Evolutionary conservation across 2,888 invertebrate genomes (phyloP).

Genomic region (Zhengitettix transpicula): DNA sequence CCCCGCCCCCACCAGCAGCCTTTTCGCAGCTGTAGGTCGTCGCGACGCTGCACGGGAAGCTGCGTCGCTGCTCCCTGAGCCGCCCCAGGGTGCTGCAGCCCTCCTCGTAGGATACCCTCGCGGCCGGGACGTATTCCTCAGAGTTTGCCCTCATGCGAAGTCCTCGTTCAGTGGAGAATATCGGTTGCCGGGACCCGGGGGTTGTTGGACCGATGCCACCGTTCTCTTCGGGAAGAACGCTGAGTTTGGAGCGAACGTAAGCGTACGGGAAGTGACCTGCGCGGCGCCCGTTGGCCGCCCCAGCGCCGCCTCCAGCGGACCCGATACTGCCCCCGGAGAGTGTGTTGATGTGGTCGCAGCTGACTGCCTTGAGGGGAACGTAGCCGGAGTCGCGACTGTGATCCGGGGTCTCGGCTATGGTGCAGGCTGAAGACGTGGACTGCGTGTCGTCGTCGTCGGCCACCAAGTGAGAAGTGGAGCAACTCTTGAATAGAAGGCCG

Average conservation of each 20-base stretch:
- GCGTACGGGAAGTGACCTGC: slow-evolving; percentile 61
- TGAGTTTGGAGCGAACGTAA: slow-evolving; percentile 56
- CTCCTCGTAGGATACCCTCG: slow-evolving; percentile 11
- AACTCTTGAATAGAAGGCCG: slow-evolving; percentile 44
- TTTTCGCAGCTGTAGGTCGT: neutral
- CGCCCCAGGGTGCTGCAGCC: too few species aligned
- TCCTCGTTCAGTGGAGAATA: slow-evolving; percentile 6
- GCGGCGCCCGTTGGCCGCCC: slow-evolving; percentile 8
- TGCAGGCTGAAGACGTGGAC: neutral
- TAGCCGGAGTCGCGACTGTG: slow-evolving; percentile 25
- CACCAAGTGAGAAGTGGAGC: slow-evolving; percentile 46
- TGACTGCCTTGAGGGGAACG: slow-evolving; percentile 43
- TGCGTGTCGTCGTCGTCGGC: neutral
- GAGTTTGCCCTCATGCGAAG: slow-evolving; percentile 36
- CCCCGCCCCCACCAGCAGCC: neutral
- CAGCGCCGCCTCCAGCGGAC: neutral
- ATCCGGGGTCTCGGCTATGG: neutral
- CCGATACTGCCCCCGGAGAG: slow-evolving; percentile 25
- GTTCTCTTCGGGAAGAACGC: slow-evolving; percentile 60
- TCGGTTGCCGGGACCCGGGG: too few species aligned
- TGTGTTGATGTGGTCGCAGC: slow-evolving; percentile 54
- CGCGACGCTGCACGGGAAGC: neutral
- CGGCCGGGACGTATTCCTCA: slow-evolving; percentile 36
- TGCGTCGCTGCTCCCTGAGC: neutral
- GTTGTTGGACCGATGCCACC: slow-evolving; percentile 1